These are phyloP conservation scores for Hartigia nigra DNA, from an alignment of 2,888 invertebrate genomes.

Conservation along the genomic window DNA sequence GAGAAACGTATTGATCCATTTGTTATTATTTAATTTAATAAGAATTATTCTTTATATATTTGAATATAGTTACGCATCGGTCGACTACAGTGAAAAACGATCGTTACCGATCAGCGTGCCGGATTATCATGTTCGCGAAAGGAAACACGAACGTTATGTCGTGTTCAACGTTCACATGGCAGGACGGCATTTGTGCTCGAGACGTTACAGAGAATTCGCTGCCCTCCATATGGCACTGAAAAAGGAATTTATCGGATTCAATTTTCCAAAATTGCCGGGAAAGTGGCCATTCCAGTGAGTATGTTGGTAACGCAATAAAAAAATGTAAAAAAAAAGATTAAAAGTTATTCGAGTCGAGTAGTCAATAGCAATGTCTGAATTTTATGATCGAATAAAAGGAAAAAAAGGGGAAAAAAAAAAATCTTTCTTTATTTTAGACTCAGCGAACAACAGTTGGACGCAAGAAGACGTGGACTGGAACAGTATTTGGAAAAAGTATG, in stretches of 20 bases:
- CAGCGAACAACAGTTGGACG: slow-evolving; percentile 97
- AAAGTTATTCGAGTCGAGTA: too few species aligned
- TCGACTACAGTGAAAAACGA: slow-evolving; percentile 95
- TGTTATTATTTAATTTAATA: background rate
- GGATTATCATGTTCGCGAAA: slow-evolving; percentile 91
- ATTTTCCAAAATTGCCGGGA: slow-evolving; percentile 96
- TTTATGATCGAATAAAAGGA: background rate
- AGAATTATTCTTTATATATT: background rate
- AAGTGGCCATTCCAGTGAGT: slow-evolving; percentile 94
- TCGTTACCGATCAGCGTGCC: slow-evolving; percentile 91
- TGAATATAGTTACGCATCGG: slow-evolving; percentile 77
- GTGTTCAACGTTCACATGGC: slow-evolving; percentile 99
- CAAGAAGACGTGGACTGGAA: slow-evolving; percentile 92
- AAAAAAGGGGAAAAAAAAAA: too few species aligned
- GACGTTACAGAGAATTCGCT: slow-evolving; percentile 95
- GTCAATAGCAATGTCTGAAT: too few species aligned
- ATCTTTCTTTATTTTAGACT: slow-evolving; percentile 64
- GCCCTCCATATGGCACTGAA: slow-evolving; percentile 88
- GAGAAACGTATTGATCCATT: background rate
- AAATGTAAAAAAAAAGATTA: too few species aligned
- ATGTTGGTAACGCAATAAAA: background rate
- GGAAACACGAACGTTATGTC: slow-evolving; percentile 90
- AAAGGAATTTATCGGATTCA: slow-evolving; percentile 94
- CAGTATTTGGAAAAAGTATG: slow-evolving; percentile 98
- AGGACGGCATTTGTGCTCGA: slow-evolving; percentile 94